phyloP scores from a whole-genome alignment of 2,797 vertebrate genomes.

The Labroides dimidiatus region DNA sequence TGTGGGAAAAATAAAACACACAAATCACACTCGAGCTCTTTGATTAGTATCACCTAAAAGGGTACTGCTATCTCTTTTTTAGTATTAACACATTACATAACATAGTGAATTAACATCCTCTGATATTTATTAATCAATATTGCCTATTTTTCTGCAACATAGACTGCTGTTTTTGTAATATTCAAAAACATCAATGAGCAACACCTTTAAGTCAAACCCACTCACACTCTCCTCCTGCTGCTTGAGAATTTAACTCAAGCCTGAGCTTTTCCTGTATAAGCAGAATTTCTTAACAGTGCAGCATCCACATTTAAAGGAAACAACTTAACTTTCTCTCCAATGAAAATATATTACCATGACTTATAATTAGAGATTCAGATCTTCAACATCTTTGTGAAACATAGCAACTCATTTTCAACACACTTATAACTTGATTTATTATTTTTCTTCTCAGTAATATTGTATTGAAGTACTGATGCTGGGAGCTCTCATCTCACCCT shows the following conservation, averaged over 20 bases:
- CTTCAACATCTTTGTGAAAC: not conserved
- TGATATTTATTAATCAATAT: slow-evolving; percentile 2
- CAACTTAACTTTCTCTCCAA: too few species aligned
- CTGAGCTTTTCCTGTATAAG: not conserved
- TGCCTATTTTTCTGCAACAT: not conserved
- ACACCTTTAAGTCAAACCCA: not conserved
- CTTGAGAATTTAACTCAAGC: not conserved
- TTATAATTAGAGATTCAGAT: not conserved
- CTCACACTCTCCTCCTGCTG: not conserved
- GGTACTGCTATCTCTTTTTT: not conserved
- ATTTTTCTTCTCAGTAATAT: not conserved
- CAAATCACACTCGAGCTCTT: slow-evolving; percentile 21
- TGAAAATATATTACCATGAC: not conserved
- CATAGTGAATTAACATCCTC: not conserved
- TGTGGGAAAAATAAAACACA: slow-evolving; percentile 13
- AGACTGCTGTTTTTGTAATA: not conserved
- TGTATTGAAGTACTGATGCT: not conserved
- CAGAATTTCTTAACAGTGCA: not conserved
- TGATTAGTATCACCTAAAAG: slow-evolving; percentile 39
- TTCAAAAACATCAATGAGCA: not conserved
- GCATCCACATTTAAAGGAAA: not conserved
- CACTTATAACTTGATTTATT: too few species aligned
- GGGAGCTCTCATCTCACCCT: not conserved
- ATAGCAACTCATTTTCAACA: too few species aligned
- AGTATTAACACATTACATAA: slow-evolving; percentile 3